Percentiles rank a stretch among this genome's conserved stretches.
Conservation (phyloP, 2,888 invertebrate species). For the Cephalotes varians region DNA sequence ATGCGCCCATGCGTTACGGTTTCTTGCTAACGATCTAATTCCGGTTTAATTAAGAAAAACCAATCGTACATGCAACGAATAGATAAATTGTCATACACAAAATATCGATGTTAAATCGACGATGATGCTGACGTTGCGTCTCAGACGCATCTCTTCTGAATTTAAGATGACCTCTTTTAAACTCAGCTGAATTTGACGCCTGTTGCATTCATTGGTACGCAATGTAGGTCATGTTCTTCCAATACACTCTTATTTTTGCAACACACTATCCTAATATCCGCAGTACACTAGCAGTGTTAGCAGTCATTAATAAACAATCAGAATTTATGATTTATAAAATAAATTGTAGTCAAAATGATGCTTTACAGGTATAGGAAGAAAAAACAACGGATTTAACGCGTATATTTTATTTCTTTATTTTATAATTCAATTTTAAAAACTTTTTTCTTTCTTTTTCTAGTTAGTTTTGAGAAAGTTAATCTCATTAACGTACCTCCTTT, state of each 20-base stretch:
- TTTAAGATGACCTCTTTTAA: constrained; percentile 51
- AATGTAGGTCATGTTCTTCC: constrained; percentile 32
- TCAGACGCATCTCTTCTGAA: constrained; percentile 24
- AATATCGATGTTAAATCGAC: background rate
- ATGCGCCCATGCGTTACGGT: background rate
- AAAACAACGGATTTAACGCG: background rate
- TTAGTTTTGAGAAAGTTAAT: background rate
- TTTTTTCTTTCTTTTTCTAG: background rate
- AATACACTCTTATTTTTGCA: constrained; percentile 19
- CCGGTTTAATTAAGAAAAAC: background rate
- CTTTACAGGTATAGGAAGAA: background rate
- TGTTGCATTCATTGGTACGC: constrained; percentile 34
- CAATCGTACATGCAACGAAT: background rate
- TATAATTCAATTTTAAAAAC: background rate
- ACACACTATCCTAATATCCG: background rate
- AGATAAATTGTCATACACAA: background rate
- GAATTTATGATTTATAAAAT: background rate
- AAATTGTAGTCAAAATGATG: background rate
- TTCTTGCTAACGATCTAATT: constrained; percentile 18
- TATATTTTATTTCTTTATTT: background rate
- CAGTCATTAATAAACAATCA: background rate
- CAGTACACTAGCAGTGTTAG: background rate
- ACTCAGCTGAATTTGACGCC: constrained; percentile 38
- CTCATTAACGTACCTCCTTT: background rate
- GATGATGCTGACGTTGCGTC: background rate